Evolutionary conservation across 2,797 vertebrate genomes (phyloP).

Genomic region (Syncerus caffer): DNA sequence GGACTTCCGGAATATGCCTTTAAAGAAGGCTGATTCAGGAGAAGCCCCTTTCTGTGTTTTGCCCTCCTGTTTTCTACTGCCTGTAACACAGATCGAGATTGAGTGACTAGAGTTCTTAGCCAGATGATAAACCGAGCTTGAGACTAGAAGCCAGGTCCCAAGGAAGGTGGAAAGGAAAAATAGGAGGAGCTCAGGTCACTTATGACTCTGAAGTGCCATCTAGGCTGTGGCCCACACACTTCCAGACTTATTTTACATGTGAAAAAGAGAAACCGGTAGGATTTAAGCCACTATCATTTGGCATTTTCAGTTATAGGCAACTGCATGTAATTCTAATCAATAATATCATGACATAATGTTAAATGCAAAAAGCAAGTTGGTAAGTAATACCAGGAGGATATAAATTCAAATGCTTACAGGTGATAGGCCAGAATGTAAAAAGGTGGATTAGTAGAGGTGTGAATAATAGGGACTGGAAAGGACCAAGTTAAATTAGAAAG

Average conservation of each 20-base stretch:
- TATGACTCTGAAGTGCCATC: background rate
- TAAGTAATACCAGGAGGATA: background rate
- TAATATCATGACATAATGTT: background rate
- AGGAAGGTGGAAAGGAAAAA: background rate
- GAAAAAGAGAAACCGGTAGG: conserved; percentile 7
- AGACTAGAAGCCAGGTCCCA: background rate
- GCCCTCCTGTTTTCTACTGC: background rate
- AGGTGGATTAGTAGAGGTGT: background rate
- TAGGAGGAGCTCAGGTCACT: background rate
- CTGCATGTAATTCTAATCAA: background rate
- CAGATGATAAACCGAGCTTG: background rate
- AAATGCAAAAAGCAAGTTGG: background rate
- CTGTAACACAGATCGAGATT: background rate
- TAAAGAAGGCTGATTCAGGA: background rate
- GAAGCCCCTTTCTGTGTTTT: background rate
- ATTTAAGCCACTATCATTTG: background rate
- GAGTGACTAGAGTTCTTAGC: background rate
- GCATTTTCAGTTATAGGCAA: background rate
- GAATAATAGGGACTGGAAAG: background rate
- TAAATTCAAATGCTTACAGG: background rate
- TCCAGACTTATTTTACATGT: background rate
- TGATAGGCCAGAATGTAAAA: background rate
- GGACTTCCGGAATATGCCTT: background rate
- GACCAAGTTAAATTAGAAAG: background rate
- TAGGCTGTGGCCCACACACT: background rate